Evolutionary conservation across 2,888 invertebrate species (phyloP).

Genomic region (Molorchus minor): DNA sequence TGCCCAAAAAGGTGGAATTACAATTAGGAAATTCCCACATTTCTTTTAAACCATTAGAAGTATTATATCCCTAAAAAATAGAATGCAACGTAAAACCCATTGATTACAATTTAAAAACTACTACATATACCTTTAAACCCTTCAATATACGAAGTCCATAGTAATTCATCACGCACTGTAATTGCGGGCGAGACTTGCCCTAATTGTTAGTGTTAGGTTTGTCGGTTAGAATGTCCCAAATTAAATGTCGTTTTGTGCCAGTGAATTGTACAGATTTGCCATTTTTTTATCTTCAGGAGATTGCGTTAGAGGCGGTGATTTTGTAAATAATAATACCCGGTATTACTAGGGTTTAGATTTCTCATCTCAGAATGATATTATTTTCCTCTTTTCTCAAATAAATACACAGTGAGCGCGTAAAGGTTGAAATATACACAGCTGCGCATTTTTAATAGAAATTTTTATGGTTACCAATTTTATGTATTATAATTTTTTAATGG

Average conservation of each 20-base stretch:
- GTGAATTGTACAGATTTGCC: conserved; percentile 20
- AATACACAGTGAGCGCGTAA: background rate
- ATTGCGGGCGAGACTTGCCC: conserved; percentile 37
- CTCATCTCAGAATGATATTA: conserved; percentile 9
- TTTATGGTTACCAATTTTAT: too few species aligned
- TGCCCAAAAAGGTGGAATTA: background rate
- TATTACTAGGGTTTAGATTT: conserved; percentile 1
- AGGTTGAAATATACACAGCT: too few species aligned
- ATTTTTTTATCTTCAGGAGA: conserved; percentile 23
- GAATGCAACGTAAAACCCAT: background rate
- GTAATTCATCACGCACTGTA: conserved; percentile 21
- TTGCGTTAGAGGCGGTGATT: conserved; percentile 24
- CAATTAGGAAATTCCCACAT: background rate
- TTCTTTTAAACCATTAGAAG: background rate
- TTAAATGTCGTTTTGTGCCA: conserved; percentile 27
- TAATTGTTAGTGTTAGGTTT: conserved; percentile 34
- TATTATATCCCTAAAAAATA: background rate
- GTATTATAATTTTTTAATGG: too few species aligned
- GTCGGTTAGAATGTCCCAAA: conserved; percentile 29
- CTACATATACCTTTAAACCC: conserved; percentile 29
- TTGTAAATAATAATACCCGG: conserved; percentile 12
- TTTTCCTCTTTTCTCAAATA: background rate
- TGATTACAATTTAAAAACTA: background rate
- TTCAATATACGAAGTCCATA: conserved; percentile 22
- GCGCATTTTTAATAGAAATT: too few species aligned